Evolutionary conservation across 64 coral and sea anemone genomes (phyloP).

Genomic region (Montipora sp.): DNA sequence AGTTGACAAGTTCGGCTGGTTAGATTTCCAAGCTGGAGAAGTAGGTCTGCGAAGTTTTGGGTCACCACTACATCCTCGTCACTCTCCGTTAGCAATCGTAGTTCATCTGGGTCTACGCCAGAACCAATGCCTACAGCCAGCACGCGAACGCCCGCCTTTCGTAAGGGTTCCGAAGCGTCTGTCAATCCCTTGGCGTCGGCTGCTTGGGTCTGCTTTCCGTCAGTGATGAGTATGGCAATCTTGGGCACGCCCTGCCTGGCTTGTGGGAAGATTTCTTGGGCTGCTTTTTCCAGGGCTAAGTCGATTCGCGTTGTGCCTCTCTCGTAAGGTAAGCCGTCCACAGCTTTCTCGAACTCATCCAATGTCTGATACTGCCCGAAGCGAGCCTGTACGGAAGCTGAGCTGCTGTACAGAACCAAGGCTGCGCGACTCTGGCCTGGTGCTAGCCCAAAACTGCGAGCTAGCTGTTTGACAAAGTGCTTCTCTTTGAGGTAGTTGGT

Average conservation of each 20-base stretch:
- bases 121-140: constrained; percentile 70
- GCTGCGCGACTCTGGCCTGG: not conserved
- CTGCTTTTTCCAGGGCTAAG: not conserved
- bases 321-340: not conserved
- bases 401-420: not conserved
- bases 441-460: constrained; percentile 31
- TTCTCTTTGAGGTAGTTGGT: not conserved
- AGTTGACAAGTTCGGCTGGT: not conserved
- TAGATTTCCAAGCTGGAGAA: constrained; percentile 10
- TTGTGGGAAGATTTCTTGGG: not conserved
- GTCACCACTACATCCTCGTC: constrained; percentile 78
- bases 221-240: constrained; percentile 49
- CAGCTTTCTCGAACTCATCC: not conserved
- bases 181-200: constrained; percentile 13
- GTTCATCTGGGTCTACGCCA: constrained; percentile 55
- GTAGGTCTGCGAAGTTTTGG: constrained; percentile 69
- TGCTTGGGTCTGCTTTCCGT: constrained; percentile 48
- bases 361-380: not conserved
- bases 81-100: constrained; percentile 53
- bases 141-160: constrained; percentile 55
- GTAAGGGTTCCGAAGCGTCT: constrained; percentile 23
- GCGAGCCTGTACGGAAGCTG: not conserved
- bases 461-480: constrained; percentile 67
- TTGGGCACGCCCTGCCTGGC: constrained; percentile 9
- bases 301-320: not conserved